A percentile compares a stretch with the other conserved stretches of the same genome.
Conservation (phyloP, 2,797 vertebrate genomes). For the Artibeus lituratus region DNA sequence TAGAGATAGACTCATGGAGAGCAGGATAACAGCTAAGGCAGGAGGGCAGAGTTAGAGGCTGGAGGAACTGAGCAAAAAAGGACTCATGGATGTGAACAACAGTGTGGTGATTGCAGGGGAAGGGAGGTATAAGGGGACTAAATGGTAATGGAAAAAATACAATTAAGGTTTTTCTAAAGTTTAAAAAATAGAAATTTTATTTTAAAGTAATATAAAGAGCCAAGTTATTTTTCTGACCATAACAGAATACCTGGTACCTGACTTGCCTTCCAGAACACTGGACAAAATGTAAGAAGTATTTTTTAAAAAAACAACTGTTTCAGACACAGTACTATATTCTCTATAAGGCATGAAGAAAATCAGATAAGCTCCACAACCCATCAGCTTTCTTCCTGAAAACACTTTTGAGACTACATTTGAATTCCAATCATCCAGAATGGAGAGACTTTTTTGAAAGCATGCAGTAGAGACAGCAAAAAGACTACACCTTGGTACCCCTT, state of each 20-base stretch:
- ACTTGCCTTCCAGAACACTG: neutral
- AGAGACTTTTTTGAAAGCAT: neutral
- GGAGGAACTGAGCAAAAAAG: neutral
- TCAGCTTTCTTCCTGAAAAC: neutral
- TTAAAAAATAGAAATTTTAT: neutral
- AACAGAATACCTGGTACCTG: neutral
- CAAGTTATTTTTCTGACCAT: neutral
- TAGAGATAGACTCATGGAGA: neutral
- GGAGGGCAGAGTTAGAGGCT: neutral
- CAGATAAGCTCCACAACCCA: neutral
- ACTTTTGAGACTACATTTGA: neutral
- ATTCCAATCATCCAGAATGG: neutral
- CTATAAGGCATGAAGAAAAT: neutral
- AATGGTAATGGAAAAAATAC: neutral
- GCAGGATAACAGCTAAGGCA: neutral
- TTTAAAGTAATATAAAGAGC: neutral
- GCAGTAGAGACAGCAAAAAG: neutral
- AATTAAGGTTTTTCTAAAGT: neutral
- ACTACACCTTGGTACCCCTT: neutral
- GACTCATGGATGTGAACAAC: neutral
- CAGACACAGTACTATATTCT: neutral
- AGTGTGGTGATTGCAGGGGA: neutral
- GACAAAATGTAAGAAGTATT: neutral
- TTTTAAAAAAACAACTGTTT: neutral
- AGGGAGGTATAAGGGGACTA: neutral